A percentile compares a stretch with the other conserved stretches of the same genome.
Conservation (phyloP, 1,140 invertebrate genomes). For the Paraescarpia echinospica region DNA sequence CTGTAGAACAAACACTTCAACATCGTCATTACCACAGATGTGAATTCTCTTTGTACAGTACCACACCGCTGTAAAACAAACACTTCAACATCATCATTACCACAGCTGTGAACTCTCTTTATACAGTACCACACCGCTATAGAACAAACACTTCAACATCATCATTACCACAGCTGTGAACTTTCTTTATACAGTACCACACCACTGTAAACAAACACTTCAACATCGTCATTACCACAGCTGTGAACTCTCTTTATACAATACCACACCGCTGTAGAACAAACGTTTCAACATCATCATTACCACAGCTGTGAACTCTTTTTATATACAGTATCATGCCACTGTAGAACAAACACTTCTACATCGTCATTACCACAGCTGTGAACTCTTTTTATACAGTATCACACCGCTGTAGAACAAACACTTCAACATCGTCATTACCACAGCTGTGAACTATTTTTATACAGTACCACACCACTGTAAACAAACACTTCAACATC, state of each 20-base stretch:
- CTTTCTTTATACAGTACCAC: too few relatives aligned
- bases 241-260: too few relatives aligned
- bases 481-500: not conserved
- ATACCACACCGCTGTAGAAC: too few relatives aligned
- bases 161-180: too few relatives aligned
- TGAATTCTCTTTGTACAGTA: not conserved
- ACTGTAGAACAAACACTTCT: not conserved
- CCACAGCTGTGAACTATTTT: not conserved
- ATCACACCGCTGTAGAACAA: not conserved
- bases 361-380: not conserved
- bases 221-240: too few relatives aligned
- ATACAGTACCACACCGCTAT: not conserved
- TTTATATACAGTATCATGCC: not conserved
- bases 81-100: too few relatives aligned
- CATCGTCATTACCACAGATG: too few relatives aligned
- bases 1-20: not conserved
- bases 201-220: too few relatives aligned
- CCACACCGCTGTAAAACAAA: too few relatives aligned
- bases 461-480: not conserved
- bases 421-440: not conserved
- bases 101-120: too few relatives aligned
- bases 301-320: too few relatives aligned
- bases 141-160: too few relatives aligned
- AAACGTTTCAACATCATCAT: not conserved
- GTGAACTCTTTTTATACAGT: not conserved